Percentiles rank a stretch among this genome's conserved stretches.
Conservation (phyloP, 2,888 invertebrate species). For the Drosophila setosimentum region DNA sequence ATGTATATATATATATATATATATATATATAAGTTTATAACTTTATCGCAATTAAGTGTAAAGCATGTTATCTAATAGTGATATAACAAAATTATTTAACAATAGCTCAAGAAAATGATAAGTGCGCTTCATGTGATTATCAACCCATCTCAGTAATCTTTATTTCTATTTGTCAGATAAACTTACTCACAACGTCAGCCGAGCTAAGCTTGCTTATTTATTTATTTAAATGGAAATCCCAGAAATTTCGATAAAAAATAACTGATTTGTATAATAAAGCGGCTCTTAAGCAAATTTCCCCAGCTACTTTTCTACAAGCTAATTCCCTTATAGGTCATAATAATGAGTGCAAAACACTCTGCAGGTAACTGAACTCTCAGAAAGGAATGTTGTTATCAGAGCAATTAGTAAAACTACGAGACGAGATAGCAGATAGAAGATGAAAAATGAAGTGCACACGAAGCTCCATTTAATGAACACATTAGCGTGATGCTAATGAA, state of each 20-base stretch:
- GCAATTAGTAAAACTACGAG: conserved; percentile 50
- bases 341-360: conserved; percentile 20
- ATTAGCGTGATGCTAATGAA: conserved; percentile 67
- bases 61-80: not conserved
- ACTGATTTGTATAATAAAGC: not conserved
- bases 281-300: not conserved
- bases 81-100: not conserved
- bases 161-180: not conserved
- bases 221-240: not conserved
- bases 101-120: conserved; percentile 9
- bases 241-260: not conserved
- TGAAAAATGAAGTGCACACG: conserved; percentile 20
- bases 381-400: conserved; percentile 57
- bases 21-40: not conserved
- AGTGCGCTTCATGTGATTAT: not conserved
- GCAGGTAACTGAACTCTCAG: conserved; percentile 62
- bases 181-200: not conserved
- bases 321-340: conserved; percentile 1
- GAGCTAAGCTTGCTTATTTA: not conserved
- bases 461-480: conserved; percentile 42
- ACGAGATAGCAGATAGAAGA: conserved; percentile 11
- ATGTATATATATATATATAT: not conserved
- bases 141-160: not conserved
- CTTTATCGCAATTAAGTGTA: not conserved
- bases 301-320: conserved; percentile 4